Percentiles rank a stretch among this genome's conserved stretches.
phyloP scores from a whole-genome alignment of 2,888 invertebrate species.

The Bembecia ichneumoniformis region DNA sequence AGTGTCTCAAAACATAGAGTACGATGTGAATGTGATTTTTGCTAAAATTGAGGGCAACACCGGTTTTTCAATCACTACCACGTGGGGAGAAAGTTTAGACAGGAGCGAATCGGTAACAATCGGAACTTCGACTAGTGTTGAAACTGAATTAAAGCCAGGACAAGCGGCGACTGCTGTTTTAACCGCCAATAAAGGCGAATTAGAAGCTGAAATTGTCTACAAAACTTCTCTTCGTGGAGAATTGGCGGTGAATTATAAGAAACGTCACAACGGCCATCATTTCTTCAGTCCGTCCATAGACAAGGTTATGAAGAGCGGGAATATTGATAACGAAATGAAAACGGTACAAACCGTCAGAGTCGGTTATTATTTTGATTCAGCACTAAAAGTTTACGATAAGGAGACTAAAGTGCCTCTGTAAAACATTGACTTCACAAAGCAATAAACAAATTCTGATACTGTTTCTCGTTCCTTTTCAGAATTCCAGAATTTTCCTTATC shows the following conservation, averaged over 20 bases:
- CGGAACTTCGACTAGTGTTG: slow-evolving; percentile 38
- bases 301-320: slow-evolving; percentile 33
- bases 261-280: slow-evolving; percentile 33
- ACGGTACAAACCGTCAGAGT: slow-evolving; percentile 31
- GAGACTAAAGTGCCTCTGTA: slow-evolving; percentile 24
- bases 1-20: slow-evolving; percentile 40
- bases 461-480: too few relatives aligned
- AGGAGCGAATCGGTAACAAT: slow-evolving; percentile 37
- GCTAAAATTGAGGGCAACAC: slow-evolving; percentile 35
- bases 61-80: slow-evolving; percentile 35
- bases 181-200: slow-evolving; percentile 33
- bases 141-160: slow-evolving; percentile 41
- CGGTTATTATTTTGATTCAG: slow-evolving; percentile 39
- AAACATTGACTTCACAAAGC: not conserved
- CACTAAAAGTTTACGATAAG: slow-evolving; percentile 43
- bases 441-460: too few relatives aligned
- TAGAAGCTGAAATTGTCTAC: slow-evolving; percentile 43
- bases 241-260: slow-evolving; percentile 43
- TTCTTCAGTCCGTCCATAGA: slow-evolving; percentile 41
- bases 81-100: slow-evolving; percentile 42
- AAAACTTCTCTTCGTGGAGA: slow-evolving; percentile 35
- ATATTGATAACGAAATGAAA: slow-evolving; percentile 27
- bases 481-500: too few relatives aligned
- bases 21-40: slow-evolving; percentile 39
- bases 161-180: slow-evolving; percentile 41